Base-by-base conservation (phyloP, 2,797 vertebrate species). In the Pseudochirops corinnae region DNA sequence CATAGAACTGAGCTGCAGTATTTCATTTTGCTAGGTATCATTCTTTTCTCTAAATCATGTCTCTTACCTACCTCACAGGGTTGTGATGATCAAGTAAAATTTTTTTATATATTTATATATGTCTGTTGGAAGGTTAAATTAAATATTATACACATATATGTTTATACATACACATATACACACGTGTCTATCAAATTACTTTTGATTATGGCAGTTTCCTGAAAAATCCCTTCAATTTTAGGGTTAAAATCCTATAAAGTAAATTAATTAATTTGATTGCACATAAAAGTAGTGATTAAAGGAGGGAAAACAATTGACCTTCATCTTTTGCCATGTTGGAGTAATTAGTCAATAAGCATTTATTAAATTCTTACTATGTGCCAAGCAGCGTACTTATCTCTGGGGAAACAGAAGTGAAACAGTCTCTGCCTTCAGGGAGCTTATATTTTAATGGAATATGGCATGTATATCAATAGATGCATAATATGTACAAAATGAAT, bases 141-240 rank as follows among this genome's bases (percentile, higher is more conserved):
- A 58, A 28, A 60, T 13, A 31, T 33, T 12, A 60, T 31, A 57
- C 9, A 29, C 28, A 58, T 0, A 60, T 3, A 60, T 3, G 1
- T 3, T 33, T 10, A 33, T 1, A 62, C 10, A 60, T 10, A 31
- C 10, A 62, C 11, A 62, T n/a, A 74, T 16, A 74, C n/a, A 74
- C n/a, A 39, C 3, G 1, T 39, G n/a, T 39, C n/a, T 9, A n/a
- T 67, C 14, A n/a, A n/a, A 67, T 67, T 67, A 33, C 62, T 67
- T n/a, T n/a, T 67, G 31, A 67, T n/a, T 67, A n/a, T n/a, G 33
- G 5, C 31, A 67, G 33, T 67, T 67, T n/a, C 92, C 55, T 96
- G 56, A 92, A 67, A 96, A 56, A 82, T 46, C 87, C n/a, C 55
- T 92, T 60, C 39, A 31, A 46, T 90, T 94, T 1, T 1, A 57